Evolutionary conservation across 2,888 invertebrate species (phyloP), one percentile per base, ranked within the genome.

Genomic region (Amphipoea lucens): DNA sequence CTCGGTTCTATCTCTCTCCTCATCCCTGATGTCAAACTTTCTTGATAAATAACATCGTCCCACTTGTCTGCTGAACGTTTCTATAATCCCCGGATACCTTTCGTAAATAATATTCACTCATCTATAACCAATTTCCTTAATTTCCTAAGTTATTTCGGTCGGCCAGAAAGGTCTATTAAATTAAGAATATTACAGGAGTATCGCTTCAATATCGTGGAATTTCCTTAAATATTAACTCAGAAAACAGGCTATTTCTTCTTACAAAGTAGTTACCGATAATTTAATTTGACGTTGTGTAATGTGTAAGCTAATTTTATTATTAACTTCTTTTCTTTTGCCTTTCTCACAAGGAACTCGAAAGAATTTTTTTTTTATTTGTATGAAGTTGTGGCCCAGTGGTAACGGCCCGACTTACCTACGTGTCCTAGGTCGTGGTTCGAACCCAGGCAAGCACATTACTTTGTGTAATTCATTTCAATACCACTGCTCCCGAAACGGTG

Each of bases 101-200:
- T 48, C 65, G 51, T 72, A 40, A 78, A 69, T 69, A 72, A 66
- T 80, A 57, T n/a, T 57, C 23, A 48, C 42, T 79, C 29, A 48
- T 48, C 48, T 42, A 65, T 69, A 57, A 40, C 79, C 54, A 79
- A 79, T 79, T 80, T 66, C 6, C 57, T 14, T 79, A 72, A 72
- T 79, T 79, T 80, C 14, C 48, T 66, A 51, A 70, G 70, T 79
- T 71, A 79, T 79, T 57, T 57, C 54, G 63, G 57, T 29, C 80
- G 57, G 23, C 57, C 70, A 63, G 51, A 57, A 57, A 57, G n/a
- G n/a, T n/a, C 68, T 36, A 54, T 29, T 57, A 60, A 1, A 45
- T 45, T 45, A 45, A 9, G 45, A 29, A 65, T 40, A 57, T 48
- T 45, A 75, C 11, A 45, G n/a, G 23, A 17, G 17, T 29, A 62